Evolutionary conservation across 2,888 invertebrate species (phyloP).

Genomic region (Phrixothrix hirtus): DNA sequence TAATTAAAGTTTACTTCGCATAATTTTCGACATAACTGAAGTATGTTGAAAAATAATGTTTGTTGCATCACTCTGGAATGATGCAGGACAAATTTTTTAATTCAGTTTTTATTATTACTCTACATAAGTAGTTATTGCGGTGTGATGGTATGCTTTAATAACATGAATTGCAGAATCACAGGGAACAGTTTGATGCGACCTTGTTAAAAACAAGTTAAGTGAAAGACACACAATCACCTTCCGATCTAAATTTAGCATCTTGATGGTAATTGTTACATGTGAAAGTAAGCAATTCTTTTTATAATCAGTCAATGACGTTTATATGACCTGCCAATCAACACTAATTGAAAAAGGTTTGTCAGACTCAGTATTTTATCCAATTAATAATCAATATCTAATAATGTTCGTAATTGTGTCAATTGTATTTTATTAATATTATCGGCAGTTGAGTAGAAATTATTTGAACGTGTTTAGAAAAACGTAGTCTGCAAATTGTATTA

Average conservation of each 20-base stretch:
- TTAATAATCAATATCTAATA: slow-evolving; percentile 10
- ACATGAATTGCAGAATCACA: no score
- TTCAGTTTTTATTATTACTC: no score
- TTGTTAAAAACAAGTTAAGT: neutral
- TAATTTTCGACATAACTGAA: no score
- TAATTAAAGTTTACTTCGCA: no score
- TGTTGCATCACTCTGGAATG: no score
- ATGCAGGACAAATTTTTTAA: no score
- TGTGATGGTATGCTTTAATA: no score
- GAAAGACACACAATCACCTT: slow-evolving; percentile 18
- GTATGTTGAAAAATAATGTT: no score
- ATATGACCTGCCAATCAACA: slow-evolving; percentile 23
- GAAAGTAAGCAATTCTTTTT: slow-evolving; percentile 22
- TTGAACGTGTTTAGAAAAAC: neutral
- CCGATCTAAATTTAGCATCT: slow-evolving; percentile 21
- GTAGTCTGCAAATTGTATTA: no score
- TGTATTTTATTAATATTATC: neutral
- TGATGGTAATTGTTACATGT: slow-evolving; percentile 17
- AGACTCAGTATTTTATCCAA: slow-evolving; percentile 19
- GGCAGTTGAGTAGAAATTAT: neutral
- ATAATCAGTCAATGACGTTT: slow-evolving; percentile 23
- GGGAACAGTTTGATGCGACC: no score
- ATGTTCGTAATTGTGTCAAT: slow-evolving; percentile 9
- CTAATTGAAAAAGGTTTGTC: slow-evolving; percentile 19
- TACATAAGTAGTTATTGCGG: no score